Conservation (phyloP, 2,797 vertebrate species). For the Pachyuromys duprasi region DNA sequence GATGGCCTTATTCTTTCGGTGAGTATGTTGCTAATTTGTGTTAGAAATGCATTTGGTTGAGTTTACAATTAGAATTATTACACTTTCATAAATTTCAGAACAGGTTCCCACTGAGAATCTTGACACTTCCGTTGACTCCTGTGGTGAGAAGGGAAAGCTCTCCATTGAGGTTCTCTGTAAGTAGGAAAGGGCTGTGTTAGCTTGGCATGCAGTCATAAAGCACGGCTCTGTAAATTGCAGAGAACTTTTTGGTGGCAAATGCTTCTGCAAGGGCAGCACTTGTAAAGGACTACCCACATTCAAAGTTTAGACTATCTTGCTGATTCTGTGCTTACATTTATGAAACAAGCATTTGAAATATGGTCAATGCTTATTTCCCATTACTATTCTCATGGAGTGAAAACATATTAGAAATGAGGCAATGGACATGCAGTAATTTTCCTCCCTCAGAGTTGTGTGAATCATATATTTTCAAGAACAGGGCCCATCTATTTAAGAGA, state of each 20-base stretch:
- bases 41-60: conserved; percentile 27
- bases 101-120: conserved; percentile 34
- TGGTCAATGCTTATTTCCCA: conserved; percentile 57
- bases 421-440: not conserved
- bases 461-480: not conserved
- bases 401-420: not conserved
- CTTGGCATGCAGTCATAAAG: not conserved
- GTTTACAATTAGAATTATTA: conserved; percentile 14
- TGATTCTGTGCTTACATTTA: conserved; percentile 68
- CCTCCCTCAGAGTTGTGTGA: not conserved
- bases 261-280: not conserved
- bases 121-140: conserved; percentile 20
- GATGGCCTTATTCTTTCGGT: not conserved
- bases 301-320: conserved; percentile 55
- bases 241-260: not conserved
- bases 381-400: conserved; percentile 19
- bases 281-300: not conserved
- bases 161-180: conserved; percentile 22
- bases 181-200: conserved; percentile 49
- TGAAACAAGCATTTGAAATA: conserved; percentile 63
- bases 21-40: not conserved
- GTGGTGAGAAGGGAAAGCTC: conserved; percentile 35
- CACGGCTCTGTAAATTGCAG: conserved; percentile 58
- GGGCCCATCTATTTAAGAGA: not conserved
- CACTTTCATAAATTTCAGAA: not conserved